Evolutionary conservation across 2,888 invertebrate species (phyloP), one percentile per base, ranked within the genome.

Genomic region (Dichetophora obliterata): DNA sequence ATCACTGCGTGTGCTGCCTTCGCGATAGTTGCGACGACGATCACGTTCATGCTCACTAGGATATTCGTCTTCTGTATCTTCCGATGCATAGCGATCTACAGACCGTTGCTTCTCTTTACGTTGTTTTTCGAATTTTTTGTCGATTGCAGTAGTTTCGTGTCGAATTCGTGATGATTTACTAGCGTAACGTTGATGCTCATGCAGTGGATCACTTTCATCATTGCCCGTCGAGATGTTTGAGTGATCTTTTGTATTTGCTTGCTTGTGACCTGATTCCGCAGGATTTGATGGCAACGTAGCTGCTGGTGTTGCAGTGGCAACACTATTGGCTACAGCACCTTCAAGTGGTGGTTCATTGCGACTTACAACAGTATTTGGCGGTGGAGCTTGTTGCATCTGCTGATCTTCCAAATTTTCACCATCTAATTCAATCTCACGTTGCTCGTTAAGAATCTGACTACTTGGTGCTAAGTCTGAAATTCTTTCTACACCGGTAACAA

Each of bases 41-140:
- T 82, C 82, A 2, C 82, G 83, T 85, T 93, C 93, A 77, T 91
- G 90, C 86, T 93, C 93, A 86, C 93, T 93, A 83, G 91, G 92
- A 54, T 82, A 83, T 24, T 82, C 82, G 48, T 78, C 80, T 3
- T 82, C 83, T 0, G 82, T 77, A 87, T 92, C 92, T 85, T 93
- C 92, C 3, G 92, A 92, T 80, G 93, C 82, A 86, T 80, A 89
- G 3, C 89, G 87, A 54, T 88, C 88, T 2, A 82, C 79, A 19
- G 82, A 76, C 37, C 80, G 82, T 74, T 76, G 80, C 71, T 82
- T 82, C 31, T 83, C 83, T 16, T 78, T 80, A 0, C 80, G 80
- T n/a, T 81, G 78, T 61, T 68, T 75, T 11, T 69, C 69, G 1
- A 37, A 63, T 22, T 65, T 54, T 19, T 65, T 57, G 5, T 52